Conservation (phyloP, 1,140 invertebrate genomes). For the Reticulitermes speratus region DNA sequence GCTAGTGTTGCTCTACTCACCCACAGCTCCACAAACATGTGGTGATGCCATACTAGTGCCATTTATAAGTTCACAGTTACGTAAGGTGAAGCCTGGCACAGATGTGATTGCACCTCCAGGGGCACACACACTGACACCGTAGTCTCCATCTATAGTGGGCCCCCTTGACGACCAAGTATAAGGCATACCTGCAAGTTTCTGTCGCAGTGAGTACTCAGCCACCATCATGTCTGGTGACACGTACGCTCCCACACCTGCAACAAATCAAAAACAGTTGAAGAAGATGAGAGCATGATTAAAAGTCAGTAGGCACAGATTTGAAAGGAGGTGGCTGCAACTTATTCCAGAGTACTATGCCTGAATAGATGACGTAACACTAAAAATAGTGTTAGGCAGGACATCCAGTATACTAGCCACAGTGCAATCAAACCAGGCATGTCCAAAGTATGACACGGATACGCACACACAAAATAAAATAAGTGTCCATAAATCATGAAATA, state of each 20-base stretch:
- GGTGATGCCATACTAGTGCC: slow-evolving; percentile 96
- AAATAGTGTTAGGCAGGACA: too few relatives aligned
- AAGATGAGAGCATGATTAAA: neutral
- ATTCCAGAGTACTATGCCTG: too few relatives aligned
- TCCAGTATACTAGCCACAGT: too few relatives aligned
- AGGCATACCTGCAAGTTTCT: slow-evolving; percentile 78
- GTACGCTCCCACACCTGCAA: slow-evolving; percentile 86
- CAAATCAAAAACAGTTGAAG: slow-evolving; percentile 26
- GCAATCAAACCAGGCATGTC: too few relatives aligned
- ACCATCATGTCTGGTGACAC: slow-evolving; percentile 97
- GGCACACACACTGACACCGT: slow-evolving; percentile 87
- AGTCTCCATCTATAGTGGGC: slow-evolving; percentile 82
- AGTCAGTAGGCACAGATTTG: neutral
- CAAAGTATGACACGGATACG: too few relatives aligned
- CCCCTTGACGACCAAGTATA: slow-evolving; percentile 96
- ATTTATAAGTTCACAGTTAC: slow-evolving; percentile 89
- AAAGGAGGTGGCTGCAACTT: neutral
- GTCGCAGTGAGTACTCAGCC: slow-evolving; percentile 88
- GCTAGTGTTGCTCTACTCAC: slow-evolving; percentile 48
- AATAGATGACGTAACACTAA: too few relatives aligned
- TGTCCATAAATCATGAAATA: too few relatives aligned
- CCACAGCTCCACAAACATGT: slow-evolving; percentile 87
- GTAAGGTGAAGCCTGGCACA: slow-evolving; percentile 87
- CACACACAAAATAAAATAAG: too few relatives aligned
- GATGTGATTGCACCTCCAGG: slow-evolving; percentile 96